Conservation (phyloP, 2,888 invertebrate species). For the Eretmocerus hayati region DNA sequence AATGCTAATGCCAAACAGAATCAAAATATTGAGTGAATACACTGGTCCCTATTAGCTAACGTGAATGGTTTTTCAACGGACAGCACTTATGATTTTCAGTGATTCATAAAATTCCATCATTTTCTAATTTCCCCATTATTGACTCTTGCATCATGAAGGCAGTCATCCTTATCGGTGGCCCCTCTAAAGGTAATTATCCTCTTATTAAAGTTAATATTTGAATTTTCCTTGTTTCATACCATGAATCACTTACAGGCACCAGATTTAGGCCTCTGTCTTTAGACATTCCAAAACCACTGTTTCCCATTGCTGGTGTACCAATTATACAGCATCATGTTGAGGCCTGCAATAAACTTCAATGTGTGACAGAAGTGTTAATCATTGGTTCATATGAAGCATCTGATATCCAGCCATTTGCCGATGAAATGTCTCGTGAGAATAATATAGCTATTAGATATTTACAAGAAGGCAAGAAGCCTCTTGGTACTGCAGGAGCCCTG, state of each 20-base stretch:
- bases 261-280: constrained; percentile 93
- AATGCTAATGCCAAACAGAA: too few species aligned
- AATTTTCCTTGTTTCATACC: too few species aligned
- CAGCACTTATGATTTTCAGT: too few species aligned
- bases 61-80: too few species aligned
- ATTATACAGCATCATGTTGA: constrained; percentile 96
- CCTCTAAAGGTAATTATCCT: constrained; percentile 72
- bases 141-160: constrained; percentile 74
- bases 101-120: too few species aligned
- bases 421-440: constrained; percentile 56
- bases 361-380: constrained; percentile 83
- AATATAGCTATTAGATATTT: constrained; percentile 64
- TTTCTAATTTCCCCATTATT: too few species aligned
- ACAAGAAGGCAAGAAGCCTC: constrained; percentile 88
- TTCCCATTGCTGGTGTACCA: constrained; percentile 93
- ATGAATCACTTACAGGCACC: constrained; percentile 83
- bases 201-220: neutral
- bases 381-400: constrained; percentile 86
- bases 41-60: too few species aligned
- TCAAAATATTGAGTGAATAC: too few species aligned
- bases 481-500: constrained; percentile 95
- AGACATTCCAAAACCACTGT: constrained; percentile 95
- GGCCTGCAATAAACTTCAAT: constrained; percentile 72
- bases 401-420: constrained; percentile 80
- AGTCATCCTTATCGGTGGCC: constrained; percentile 87